Evolutionary conservation across 2,797 vertebrate species (phyloP).

Genomic region (Megalops cyprinoides): DNA sequence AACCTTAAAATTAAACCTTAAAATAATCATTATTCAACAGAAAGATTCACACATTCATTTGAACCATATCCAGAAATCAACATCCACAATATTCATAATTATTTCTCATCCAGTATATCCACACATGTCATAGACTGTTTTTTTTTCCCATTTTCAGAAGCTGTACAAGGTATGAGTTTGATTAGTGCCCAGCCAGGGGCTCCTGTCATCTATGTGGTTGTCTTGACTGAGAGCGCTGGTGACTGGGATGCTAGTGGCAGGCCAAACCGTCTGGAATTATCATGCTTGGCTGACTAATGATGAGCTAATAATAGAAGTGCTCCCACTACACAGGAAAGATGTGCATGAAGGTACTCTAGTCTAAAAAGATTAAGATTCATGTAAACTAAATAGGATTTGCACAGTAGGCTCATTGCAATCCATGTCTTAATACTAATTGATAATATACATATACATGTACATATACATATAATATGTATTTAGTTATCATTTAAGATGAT

Average conservation of each 20-base stretch:
- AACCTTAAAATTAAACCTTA: no score
- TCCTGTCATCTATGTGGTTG: neutral
- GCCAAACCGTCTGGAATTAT: neutral
- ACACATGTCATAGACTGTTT: neutral
- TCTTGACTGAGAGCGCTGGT: neutral
- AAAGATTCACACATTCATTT: no score
- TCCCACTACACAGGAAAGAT: neutral
- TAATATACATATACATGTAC: no score
- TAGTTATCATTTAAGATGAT: no score
- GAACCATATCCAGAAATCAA: no score
- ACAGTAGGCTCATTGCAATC: neutral
- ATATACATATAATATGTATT: no score
- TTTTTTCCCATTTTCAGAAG: neutral
- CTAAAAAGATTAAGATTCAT: neutral
- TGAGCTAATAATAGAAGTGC: conserved; percentile 11
- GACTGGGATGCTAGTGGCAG: conserved; percentile 11
- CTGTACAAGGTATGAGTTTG: neutral
- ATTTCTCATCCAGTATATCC: neutral
- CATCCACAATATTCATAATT: neutral
- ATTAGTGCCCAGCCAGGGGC: neutral
- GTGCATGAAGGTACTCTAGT: neutral
- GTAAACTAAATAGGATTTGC: neutral
- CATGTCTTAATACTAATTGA: neutral
- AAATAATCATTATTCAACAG: no score
- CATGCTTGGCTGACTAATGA: conserved; percentile 9